phyloP scores from a whole-genome alignment of 2,113 vertebrate species.

The Brienomyrus brachyistius region DNA sequence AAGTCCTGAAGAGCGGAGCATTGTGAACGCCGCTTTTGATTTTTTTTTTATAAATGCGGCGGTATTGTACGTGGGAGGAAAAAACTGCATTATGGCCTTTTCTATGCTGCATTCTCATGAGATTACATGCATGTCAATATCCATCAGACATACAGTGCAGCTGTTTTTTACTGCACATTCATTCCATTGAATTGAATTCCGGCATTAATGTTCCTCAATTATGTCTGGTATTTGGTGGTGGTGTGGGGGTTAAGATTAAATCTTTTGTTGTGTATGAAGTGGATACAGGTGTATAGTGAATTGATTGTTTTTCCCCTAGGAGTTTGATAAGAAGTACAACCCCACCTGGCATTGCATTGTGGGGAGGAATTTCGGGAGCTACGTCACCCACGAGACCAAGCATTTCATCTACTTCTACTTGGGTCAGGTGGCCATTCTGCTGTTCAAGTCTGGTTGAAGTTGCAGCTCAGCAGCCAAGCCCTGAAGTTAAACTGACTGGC shows the following conservation, averaged over 20 bases:
- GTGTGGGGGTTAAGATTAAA: not conserved
- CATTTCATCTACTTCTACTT: conserved; percentile 99
- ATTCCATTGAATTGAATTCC: not conserved
- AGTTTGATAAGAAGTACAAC: conserved; percentile 98
- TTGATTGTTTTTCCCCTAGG: conserved; percentile 54
- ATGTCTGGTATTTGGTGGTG: not conserved
- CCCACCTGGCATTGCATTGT: conserved; percentile 98
- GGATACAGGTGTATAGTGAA: not conserved
- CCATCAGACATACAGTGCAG: not conserved
- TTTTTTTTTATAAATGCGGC: not conserved
- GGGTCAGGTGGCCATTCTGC: conserved; percentile 94
- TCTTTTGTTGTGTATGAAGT: not conserved
- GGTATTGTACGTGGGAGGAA: not conserved
- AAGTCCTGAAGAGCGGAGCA: not conserved
- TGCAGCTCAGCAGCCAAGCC: not conserved
- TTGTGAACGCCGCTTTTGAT: not conserved
- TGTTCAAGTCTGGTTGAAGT: conserved; percentile 91
- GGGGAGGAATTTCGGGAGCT: conserved; percentile 96
- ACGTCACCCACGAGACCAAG: conserved; percentile 95
- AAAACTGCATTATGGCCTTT: not conserved
- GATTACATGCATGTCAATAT: not conserved
- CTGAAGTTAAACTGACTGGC: conserved; percentile 39
- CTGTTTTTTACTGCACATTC: not conserved
- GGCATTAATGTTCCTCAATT: not conserved
- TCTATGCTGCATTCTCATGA: not conserved